phyloP scores from a whole-genome alignment of 2,888 invertebrate genomes.

The Teleiodes luculella region DNA sequence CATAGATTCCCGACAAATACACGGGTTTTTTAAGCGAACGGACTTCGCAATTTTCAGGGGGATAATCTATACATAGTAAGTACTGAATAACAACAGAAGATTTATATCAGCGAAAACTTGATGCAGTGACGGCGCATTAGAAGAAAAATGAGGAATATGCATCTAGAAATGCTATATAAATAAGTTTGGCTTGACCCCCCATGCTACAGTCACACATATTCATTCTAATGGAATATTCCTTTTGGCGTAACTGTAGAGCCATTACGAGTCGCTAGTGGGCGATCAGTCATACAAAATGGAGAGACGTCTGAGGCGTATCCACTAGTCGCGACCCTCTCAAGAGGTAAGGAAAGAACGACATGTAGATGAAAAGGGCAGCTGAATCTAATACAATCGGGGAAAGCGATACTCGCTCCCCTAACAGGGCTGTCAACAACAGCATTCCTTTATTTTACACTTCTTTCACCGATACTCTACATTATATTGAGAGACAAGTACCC shows the following conservation, averaged over 20 bases:
- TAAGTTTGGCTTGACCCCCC: background rate
- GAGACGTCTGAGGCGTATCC: constrained; percentile 47
- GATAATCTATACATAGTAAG: background rate
- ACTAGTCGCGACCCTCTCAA: constrained; percentile 55
- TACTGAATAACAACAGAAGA: background rate
- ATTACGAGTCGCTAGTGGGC: constrained; percentile 12
- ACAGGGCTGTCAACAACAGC: constrained; percentile 54
- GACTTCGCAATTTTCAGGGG: background rate
- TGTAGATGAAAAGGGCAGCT: constrained; percentile 79
- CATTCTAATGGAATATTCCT: constrained; percentile 15
- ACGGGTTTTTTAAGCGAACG: constrained; percentile 39
- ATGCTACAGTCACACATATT: constrained; percentile 2
- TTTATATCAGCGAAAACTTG: no score
- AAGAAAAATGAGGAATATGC: no score
- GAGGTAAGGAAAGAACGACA: constrained; percentile 63
- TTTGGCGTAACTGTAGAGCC: constrained; percentile 10
- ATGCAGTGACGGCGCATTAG: no score
- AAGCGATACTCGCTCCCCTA: constrained; percentile 65
- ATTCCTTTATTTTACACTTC: background rate
- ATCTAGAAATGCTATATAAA: background rate
- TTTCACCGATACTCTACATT: no score
- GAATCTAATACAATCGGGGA: constrained; percentile 78
- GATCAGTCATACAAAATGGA: constrained; percentile 31
- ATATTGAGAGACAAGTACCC: no score
- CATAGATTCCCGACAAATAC: constrained; percentile 68